Base-by-base conservation (phyloP, 1,140 invertebrate genomes). In the Adoxophyes honmai region DNA sequence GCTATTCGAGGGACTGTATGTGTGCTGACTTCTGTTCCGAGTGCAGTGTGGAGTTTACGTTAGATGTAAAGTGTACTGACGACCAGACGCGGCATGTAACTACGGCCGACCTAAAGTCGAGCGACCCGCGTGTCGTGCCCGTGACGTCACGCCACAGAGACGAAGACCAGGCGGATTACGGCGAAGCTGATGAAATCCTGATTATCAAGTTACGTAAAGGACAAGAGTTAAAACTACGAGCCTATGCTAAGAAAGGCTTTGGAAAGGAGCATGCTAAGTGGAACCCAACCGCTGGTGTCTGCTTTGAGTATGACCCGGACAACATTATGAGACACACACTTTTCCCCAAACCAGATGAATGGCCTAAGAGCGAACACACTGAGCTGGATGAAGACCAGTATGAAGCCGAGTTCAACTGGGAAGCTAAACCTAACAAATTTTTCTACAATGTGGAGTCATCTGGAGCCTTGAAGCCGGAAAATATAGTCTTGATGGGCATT, bases 231-330 rank as follows among this genome's bases (percentile, higher is more conserved):
- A 99, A 99, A 83, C 89, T 99, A 9, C 91, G 95, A 75, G 98
- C 97, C 11, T 99, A 98, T 92, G 99, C 98, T 0, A 98, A 98
- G 67, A 95, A 95, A 88, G 95, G 98, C 21, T 99, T 99, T 91
- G 98, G 98, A 1, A 99, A 99, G 85, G 99, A 99, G 83, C 99
- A 99, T 91, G 98, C 99, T 0, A 99, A 99, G 89, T 99, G 98
- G 98, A 99, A 99, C 90, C 98, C 98, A 9, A 99, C 98, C 0
- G 96, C 96, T 64, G 98, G 98, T 57, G 98, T 99, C 9, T 95
- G 95, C 35, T 99, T 99, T 90, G 98, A 99, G 89, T 99, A 99
- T 92, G 99, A 99, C 90, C 99, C 99, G 3, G 99, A 99, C 81
- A 99, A 99, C 91, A 91, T 94, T 0, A 95, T 99, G 92, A 92